Base-by-base conservation (phyloP, 2,113 vertebrate species). In the Rhinolophus sinicus region DNA sequence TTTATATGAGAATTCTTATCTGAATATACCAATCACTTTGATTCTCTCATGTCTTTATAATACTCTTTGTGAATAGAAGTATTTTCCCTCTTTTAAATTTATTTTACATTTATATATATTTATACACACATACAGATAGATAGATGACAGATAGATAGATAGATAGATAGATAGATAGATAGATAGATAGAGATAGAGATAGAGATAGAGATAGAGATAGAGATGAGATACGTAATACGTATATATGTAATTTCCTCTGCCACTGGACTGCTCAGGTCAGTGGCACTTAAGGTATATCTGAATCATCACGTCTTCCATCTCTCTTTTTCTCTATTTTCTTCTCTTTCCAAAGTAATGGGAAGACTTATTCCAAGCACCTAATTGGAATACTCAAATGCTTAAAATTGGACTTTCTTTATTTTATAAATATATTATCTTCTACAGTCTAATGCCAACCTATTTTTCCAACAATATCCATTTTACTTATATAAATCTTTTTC, bases 381-480 rank as follows among this genome's bases (percentile, higher is more conserved):
- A 35, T 26, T 70, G 21, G 10, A 92, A 72, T 72, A 78, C 10
- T 47, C n/a, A n/a, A 69, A 30, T 60, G 54, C 5, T 94, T 88
- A 78, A 73, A 38, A 58, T 65, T n/a, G 65, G 65, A 85, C 35
- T 56, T 50, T 77, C 40, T 83, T 87, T 33, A 91, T 64, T 82
- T 56, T 56, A 82, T 26, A 56, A 87, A 70, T 90, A 69, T 56
- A 62, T 54, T n/a, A 76, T 47, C 22, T 12, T 77, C 13, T 90
- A 70, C 0, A 58, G 81, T 69, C 22, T 44, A 92, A 83, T 88
- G 28, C 18, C 64, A 78, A 84, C 26, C 8, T 90, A 28, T 56
- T 87, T 87, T 94, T 72, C 33, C 11, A 93, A 6, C 9, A 87
- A 93, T 85, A 82, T 81, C 18, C 9, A 82, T 86, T 94, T 85